Percentiles rank a stretch among this genome's conserved stretches.
phyloP scores from a whole-genome alignment of 1,140 invertebrate species.

The Thalassaphorura encarpata region DNA sequence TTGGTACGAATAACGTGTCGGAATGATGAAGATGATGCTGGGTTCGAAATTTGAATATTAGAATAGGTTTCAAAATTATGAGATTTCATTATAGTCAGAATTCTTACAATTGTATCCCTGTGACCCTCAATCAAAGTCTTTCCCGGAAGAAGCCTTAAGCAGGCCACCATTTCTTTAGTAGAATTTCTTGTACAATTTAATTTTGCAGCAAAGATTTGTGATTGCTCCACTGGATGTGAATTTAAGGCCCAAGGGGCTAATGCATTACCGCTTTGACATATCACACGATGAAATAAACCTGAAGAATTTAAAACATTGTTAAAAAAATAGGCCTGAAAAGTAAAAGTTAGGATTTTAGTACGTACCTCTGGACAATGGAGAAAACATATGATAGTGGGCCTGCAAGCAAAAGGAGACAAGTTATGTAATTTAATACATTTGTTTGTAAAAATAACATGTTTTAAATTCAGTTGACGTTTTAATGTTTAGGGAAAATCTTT shows the following conservation, averaged over 20 bases:
- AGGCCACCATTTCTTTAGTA: conserved; percentile 7
- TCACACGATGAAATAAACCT: conserved; percentile 3
- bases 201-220: conserved; percentile 1
- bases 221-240: not conserved
- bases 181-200: conserved; percentile 8
- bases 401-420: no score
- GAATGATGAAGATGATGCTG: not conserved
- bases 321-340: not conserved
- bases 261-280: not conserved
- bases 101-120: not conserved
- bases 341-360: no score
- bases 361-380: not conserved
- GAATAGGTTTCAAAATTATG: no score
- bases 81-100: no score
- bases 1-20: not conserved
- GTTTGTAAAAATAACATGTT: not conserved
- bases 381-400: not conserved
- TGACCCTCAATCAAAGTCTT: no score
- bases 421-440: not conserved
- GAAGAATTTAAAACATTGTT: not conserved
- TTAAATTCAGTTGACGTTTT: no score
- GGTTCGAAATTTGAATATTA: no score
- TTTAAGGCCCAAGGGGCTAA: conserved; percentile 2
- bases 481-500: not conserved
- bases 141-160: not conserved